These are phyloP conservation scores for Rhaphigaster nebulosa DNA, from an alignment of 2,888 invertebrate species.

Conservation along the genomic window DNA sequence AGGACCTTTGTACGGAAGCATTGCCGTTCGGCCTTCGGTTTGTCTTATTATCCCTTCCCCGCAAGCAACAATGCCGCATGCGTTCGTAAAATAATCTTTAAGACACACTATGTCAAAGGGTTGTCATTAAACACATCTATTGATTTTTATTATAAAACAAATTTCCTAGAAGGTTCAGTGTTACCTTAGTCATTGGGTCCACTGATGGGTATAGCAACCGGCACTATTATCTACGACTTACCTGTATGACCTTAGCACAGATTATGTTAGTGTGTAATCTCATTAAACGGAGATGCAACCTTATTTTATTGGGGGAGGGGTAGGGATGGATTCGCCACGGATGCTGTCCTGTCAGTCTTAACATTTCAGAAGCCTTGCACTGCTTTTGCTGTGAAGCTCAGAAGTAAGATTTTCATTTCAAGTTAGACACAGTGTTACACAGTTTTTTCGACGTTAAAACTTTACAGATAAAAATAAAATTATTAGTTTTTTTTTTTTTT, in stretches of 20 bases:
- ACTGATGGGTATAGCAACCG: neutral
- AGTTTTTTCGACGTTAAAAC: too few species aligned
- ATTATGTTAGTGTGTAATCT: neutral
- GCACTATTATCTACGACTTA: neutral
- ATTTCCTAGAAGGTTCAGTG: neutral
- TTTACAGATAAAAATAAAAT: too few species aligned
- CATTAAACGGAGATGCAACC: neutral
- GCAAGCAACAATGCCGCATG: neutral
- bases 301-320: neutral
- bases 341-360: neutral
- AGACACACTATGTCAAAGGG: neutral
- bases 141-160: neutral
- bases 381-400: neutral
- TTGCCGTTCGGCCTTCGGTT: neutral
- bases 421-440: too few species aligned
- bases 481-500: too few species aligned
- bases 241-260: neutral
- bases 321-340: neutral
- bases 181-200: neutral
- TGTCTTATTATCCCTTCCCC: constrained; percentile 20
- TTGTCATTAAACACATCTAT: neutral
- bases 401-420: neutral
- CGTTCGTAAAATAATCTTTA: neutral
- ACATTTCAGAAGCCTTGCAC: neutral
- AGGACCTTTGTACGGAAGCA: neutral